Evolutionary conservation across 2,888 invertebrate genomes (phyloP).

Genomic region (Ptychoptera albimana): DNA sequence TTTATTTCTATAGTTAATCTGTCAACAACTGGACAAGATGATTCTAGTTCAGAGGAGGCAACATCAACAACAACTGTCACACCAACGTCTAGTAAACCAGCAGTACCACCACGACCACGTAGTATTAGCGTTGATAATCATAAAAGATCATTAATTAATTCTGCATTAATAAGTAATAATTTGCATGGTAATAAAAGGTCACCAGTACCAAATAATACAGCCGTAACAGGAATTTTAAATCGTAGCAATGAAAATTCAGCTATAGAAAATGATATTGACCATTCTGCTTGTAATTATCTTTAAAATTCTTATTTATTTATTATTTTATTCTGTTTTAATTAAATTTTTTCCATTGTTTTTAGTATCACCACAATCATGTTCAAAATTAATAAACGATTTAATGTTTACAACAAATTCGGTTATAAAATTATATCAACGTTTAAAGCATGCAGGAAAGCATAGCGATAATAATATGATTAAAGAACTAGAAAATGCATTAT

Average conservation of each 20-base stretch:
- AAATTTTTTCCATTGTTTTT: slow-evolving; percentile 12
- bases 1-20: slow-evolving; percentile 41
- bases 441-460: slow-evolving; percentile 26
- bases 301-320: neutral
- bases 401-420: slow-evolving; percentile 30
- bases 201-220: neutral
- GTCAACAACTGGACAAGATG: slow-evolving; percentile 55
- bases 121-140: slow-evolving; percentile 45
- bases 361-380: slow-evolving; percentile 46
- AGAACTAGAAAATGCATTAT: slow-evolving; percentile 32
- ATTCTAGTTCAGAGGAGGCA: slow-evolving; percentile 64
- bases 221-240: neutral
- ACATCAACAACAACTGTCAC: slow-evolving; percentile 21
- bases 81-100: slow-evolving; percentile 32
- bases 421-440: slow-evolving; percentile 28
- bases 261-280: slow-evolving; percentile 27
- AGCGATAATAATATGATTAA: slow-evolving; percentile 24
- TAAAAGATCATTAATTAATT: slow-evolving; percentile 20
- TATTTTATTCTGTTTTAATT: neutral
- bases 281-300: slow-evolving; percentile 33
- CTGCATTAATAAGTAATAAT: slow-evolving; percentile 1
- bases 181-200: neutral
- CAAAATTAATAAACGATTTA: slow-evolving; percentile 40
- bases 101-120: slow-evolving; percentile 46
- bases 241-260: neutral